Conservation (phyloP, 1,140 invertebrate species). For the Drosophila subpulchrella region DNA sequence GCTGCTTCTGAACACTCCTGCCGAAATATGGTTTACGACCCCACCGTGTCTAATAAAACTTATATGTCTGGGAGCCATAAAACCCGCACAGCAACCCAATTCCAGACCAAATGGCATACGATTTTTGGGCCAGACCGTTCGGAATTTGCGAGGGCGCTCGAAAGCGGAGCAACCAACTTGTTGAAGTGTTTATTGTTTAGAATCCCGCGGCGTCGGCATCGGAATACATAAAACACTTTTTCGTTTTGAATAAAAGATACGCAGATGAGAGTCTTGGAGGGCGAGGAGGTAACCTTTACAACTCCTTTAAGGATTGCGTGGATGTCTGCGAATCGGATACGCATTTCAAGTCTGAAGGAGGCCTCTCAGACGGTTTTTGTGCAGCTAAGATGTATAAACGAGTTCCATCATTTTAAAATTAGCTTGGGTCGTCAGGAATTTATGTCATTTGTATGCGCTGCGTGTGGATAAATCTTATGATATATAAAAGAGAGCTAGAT, state of each 20-base stretch:
- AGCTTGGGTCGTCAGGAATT: not conserved
- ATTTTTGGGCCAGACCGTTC: conserved; percentile 19
- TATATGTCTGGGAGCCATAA: conserved; percentile 52
- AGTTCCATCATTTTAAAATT: not conserved
- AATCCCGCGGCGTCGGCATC: conserved; percentile 40
- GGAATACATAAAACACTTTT: conserved; percentile 59
- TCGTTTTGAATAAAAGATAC: conserved; percentile 31
- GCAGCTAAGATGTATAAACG: not conserved
- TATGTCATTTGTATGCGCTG: not conserved
- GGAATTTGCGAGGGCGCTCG: conserved; percentile 13
- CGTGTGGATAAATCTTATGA: no score
- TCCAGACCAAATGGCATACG: conserved; percentile 22
- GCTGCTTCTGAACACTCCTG: conserved; percentile 43
- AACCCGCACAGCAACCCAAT: conserved; percentile 30
- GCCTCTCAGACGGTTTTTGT: not conserved
- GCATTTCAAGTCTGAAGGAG: not conserved
- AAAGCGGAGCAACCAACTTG: conserved; percentile 51
- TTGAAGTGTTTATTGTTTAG: conserved; percentile 70
- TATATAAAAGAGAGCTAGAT: no score
- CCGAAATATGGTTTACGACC: conserved; percentile 55
- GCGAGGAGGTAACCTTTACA: conserved; percentile 15
- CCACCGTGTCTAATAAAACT: conserved; percentile 65
- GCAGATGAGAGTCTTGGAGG: conserved; percentile 5
- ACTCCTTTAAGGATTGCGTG: not conserved
- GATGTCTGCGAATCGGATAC: conserved; percentile 1